A percentile compares a stretch with the other conserved stretches of the same genome.
Evolutionary conservation across 1,140 invertebrate genomes (phyloP).

Genomic region (Drosophila sulfurigaster): DNA sequence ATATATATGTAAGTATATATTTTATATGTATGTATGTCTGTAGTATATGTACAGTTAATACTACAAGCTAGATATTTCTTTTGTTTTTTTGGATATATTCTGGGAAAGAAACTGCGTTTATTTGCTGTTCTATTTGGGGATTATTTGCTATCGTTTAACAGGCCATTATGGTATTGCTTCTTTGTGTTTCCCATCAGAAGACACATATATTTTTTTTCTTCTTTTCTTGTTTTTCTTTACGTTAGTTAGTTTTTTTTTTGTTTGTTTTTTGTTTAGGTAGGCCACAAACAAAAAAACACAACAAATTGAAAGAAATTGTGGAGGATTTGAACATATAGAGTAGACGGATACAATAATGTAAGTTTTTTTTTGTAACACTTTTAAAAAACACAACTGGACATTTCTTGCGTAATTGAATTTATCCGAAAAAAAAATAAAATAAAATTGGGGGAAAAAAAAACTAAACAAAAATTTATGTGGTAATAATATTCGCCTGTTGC

Average conservation of each 20-base stretch:
- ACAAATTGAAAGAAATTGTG: not conserved
- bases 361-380: not conserved
- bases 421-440: not conserved
- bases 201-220: slow-evolving; percentile 29
- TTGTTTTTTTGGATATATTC: slow-evolving; percentile 29
- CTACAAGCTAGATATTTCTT: slow-evolving; percentile 18
- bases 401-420: not conserved
- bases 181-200: slow-evolving; percentile 40
- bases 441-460: not conserved
- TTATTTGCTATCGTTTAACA: slow-evolving; percentile 51
- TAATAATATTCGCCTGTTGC: slow-evolving; percentile 37
- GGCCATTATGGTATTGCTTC: slow-evolving; percentile 58
- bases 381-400: not conserved
- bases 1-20: slow-evolving; percentile 20
- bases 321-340: not conserved
- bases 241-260: slow-evolving; percentile 11
- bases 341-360: not conserved
- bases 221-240: slow-evolving; percentile 14
- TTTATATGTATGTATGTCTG: not conserved
- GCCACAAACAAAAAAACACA: slow-evolving; percentile 16
- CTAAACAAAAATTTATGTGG: slow-evolving; percentile 1
- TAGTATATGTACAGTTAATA: slow-evolving; percentile 17
- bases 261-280: slow-evolving; percentile 24
- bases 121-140: slow-evolving; percentile 40
- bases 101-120: slow-evolving; percentile 38